Evolutionary conservation across 2,113 vertebrate genomes (phyloP).

Genomic region (Ascaphus truei): DNA sequence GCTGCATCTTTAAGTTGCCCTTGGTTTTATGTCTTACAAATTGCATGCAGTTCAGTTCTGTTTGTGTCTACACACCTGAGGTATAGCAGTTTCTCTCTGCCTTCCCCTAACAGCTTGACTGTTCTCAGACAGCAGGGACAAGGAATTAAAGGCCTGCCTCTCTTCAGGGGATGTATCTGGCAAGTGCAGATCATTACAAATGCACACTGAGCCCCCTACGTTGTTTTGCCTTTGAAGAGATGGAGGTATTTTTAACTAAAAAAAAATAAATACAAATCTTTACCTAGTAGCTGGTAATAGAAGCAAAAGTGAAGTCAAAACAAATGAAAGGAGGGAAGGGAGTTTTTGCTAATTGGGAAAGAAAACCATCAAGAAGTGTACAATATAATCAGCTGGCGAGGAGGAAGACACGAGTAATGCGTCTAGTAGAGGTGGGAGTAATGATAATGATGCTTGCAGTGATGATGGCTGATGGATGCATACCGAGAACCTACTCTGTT

Average conservation of each 20-base stretch:
- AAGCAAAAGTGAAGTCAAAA: neutral
- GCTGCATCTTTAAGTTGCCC: too few species aligned
- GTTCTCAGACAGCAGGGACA: neutral
- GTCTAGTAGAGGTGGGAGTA: neutral
- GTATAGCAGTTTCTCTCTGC: neutral
- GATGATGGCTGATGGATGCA: too few species aligned
- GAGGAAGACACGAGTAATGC: neutral
- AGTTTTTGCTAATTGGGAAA: neutral
- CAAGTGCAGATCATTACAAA: neutral
- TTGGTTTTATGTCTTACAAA: neutral
- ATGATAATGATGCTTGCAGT: too few species aligned
- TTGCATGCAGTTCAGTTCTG: neutral
- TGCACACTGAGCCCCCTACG: neutral
- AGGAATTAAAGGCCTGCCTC: neutral
- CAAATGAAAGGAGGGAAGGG: neutral
- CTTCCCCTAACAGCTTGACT: neutral
- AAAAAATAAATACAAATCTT: neutral
- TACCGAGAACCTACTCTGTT: too few species aligned
- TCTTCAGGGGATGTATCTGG: neutral
- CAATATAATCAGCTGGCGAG: neutral
- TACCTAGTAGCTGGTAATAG: neutral
- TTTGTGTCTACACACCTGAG: neutral
- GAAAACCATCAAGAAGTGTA: neutral
- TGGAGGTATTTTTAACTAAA: neutral
- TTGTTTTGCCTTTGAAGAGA: neutral